Evolutionary conservation across 2,797 vertebrate species (phyloP), one percentile per base, ranked within the genome.

Genomic region (Sandelia bainsii): DNA sequence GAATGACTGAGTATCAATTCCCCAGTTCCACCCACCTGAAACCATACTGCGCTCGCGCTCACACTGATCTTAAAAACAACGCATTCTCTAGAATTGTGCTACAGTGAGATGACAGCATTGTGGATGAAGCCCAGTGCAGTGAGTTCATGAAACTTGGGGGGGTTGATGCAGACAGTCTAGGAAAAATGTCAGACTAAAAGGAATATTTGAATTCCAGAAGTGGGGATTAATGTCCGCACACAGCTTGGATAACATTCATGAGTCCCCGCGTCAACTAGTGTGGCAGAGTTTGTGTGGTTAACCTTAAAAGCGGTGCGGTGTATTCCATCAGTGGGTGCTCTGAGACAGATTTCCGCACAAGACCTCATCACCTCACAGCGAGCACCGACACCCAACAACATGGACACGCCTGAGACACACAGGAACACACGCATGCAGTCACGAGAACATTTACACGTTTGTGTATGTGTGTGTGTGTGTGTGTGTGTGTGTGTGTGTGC

Each of bases 1-100:
- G 72, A 76, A 93, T 93, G 93, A 93, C 90, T 89, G 90, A 93
- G 89, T 90, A 92, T 91, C 90, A 90, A 90, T 88, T 92, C 87
- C 85, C 81, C 80, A 69, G 80, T 81, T 92, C 86, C 89, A 86
- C 78, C 86, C 91, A 91, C 87, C 84, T 90, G 85, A 90, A 91
- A 89, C 88, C 76, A 62, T 71, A 68, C 78, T 62, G 75, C 49
- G 65, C 80, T 81, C 32, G 29, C 49, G 32, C 70, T 79, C n/a
- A 11, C 44, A 67, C 70, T 25, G 20, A 27, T 56, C 62, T 81
- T 74, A 87, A 79, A 85, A 84, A 70, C 86, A 79, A 49, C 48
- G 71, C 75, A 81, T 83, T 82, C 60, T 77, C 71, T 82, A 56
- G 77, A 80, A 85, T 83, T 54, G 79, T 85, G 72, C 80, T 52